Base-by-base conservation (phyloP, 1,140 invertebrate species). In the Myzus persicae region DNA sequence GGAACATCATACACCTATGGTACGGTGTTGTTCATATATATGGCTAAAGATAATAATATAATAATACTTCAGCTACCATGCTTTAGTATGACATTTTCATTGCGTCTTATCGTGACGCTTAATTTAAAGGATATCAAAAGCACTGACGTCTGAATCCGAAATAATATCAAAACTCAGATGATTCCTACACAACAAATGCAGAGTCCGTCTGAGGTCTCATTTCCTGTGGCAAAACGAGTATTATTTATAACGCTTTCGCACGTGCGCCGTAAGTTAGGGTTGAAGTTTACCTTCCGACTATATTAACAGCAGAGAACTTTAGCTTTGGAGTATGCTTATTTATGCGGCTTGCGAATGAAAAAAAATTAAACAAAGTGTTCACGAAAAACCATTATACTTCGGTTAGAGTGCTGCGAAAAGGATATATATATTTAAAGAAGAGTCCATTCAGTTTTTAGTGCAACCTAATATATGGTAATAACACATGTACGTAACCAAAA, bases 81-180 rank as follows among this genome's bases (percentile, higher is more conserved):
- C n/a, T 76, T 76, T 18, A n/a, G 59, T n/a, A 5, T n/a, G 59
- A n/a, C 5, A 14, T 18, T n/a, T 14, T 76, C 59, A 76, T 76
- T n/a, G 31, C 36, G 40, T 40, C 20, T 82, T 38, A 82, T 82
- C 2, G 38, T 40, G 0, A 24, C 0, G 2, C 22, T 31, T 76
- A 42, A 85, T 85, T 85, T 85, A 44, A 14, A 46, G 84, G 11
- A 42, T 44, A 85, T 85, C 40, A 85, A 85, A 85, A n/a, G 84
- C 5, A 42, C 42, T 44, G 26, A 85, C 42, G 26, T 85, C 24
- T 14, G 0, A 44, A 85, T 85, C 26, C 14, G 0, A 44, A 85
- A 85, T 85, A 31, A 6, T 42, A 42, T 85, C 84, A n/a, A n/a
- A 44, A 85, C 84, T 85, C 11, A 8, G 4, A 44, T 31, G n/a